These are phyloP conservation scores for Alectoris magna DNA, from an alignment of 2,797 vertebrate genomes.

Conservation along the genomic window DNA sequence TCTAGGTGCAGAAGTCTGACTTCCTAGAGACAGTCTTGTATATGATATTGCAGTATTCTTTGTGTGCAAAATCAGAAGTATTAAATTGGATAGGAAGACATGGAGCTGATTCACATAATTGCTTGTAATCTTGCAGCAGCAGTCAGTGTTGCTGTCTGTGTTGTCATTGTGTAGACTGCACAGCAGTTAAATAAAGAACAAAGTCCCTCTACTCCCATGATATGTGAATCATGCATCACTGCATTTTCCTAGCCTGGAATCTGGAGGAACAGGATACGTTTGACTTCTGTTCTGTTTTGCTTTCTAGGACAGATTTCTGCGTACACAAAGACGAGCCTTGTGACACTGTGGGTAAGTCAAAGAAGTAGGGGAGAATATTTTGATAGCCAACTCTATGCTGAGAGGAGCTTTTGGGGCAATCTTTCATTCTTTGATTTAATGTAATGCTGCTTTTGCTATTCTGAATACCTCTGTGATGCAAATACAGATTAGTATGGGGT, in stretches of 20 bases:
- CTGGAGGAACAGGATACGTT: constrained; percentile 9
- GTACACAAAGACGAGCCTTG: constrained; percentile 98
- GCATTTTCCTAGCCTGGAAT: not conserved
- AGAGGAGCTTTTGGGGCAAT: not conserved
- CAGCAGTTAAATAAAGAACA: not conserved
- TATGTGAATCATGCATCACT: not conserved
- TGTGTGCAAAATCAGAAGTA: not conserved
- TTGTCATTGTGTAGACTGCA: not conserved
- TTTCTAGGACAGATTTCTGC: constrained; percentile 96
- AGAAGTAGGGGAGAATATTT: not conserved
- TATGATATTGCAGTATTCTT: not conserved
- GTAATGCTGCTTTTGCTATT: not conserved
- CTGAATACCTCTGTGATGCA: not conserved
- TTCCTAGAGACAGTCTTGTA: not conserved
- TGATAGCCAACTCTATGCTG: not conserved
- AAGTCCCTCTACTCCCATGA: not conserved
- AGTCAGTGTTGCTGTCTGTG: not conserved
- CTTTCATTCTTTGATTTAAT: constrained; percentile 7
- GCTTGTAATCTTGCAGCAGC: not conserved
- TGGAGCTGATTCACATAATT: not conserved
- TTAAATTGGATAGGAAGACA: not conserved
- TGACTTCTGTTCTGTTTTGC: constrained; percentile 67
- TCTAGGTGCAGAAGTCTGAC: not conserved
- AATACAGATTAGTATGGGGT: not conserved
- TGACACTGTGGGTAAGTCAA: constrained; percentile 97